These are phyloP conservation scores for Dromaius novaehollandiae DNA, from an alignment of 2,113 vertebrate species.

Conservation along the genomic window DNA sequence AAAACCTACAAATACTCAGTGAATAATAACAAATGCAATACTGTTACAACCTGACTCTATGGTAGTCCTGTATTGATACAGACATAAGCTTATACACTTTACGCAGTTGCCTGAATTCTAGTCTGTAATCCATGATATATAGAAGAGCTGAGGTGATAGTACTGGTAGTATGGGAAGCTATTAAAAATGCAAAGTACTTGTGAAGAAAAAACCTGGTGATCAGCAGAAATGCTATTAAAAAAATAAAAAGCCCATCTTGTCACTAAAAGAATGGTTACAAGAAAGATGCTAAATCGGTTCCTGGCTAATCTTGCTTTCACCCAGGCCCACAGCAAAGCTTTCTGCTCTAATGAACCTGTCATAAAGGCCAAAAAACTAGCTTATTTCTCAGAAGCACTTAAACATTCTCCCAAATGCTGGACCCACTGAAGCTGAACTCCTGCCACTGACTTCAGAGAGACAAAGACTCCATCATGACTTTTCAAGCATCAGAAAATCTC, in stretches of 20 bases:
- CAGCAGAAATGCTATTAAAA: background rate
- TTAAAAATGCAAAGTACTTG: background rate
- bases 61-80: rapidly evolving
- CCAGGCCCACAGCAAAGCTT: background rate
- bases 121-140: rapidly evolving
- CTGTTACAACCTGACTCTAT: background rate
- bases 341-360: background rate
- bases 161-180: too few relatives aligned
- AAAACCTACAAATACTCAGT: background rate
- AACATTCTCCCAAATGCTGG: background rate
- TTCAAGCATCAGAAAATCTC: background rate
- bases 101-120: too few relatives aligned
- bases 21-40: background rate
- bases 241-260: background rate
- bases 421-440: background rate
- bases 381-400: background rate
- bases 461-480: background rate
- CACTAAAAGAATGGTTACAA: background rate
- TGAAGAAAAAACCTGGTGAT: background rate
- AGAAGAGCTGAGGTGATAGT: background rate
- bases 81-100: background rate
- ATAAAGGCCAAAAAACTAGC: rapidly evolving
- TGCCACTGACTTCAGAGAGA: background rate
- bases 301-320: background rate
- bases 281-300: background rate